Evolutionary conservation across 2,797 vertebrate genomes (phyloP).

Genomic region (Pygocentrus nattereri): DNA sequence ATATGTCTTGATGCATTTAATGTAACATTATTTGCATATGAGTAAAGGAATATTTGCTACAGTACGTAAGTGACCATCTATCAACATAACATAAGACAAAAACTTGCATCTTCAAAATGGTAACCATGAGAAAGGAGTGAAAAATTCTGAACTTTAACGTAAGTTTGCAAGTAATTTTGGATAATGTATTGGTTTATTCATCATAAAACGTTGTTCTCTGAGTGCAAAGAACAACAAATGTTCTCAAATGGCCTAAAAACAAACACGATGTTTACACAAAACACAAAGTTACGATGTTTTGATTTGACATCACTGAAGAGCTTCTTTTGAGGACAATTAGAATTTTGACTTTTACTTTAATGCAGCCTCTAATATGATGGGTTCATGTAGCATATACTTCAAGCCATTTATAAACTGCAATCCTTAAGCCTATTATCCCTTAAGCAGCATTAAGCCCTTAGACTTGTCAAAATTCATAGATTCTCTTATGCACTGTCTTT

Average conservation of each 20-base stretch:
- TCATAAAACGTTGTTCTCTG: too few species aligned
- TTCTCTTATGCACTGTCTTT: conserved; percentile 25
- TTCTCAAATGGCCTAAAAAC: too few species aligned
- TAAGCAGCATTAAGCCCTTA: neutral
- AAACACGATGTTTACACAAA: too few species aligned
- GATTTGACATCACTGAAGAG: neutral
- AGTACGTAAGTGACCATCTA: neutral
- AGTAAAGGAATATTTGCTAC: neutral
- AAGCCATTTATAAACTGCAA: too few species aligned
- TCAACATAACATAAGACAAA: neutral
- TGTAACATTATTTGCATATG: neutral
- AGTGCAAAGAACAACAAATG: too few species aligned
- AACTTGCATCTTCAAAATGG: neutral
- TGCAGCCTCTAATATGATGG: neutral
- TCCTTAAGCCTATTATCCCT: neutral
- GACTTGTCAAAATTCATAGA: conserved; percentile 1
- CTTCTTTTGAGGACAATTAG: neutral
- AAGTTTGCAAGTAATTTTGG: too few species aligned
- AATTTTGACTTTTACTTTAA: neutral
- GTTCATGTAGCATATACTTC: neutral
- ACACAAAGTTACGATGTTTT: too few species aligned
- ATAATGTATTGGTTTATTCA: too few species aligned
- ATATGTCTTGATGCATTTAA: neutral
- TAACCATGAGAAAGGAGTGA: too few species aligned
- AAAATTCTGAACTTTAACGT: too few species aligned